Base-by-base conservation (phyloP, 2,888 invertebrate genomes). In the Folsomia manolachei region DNA sequence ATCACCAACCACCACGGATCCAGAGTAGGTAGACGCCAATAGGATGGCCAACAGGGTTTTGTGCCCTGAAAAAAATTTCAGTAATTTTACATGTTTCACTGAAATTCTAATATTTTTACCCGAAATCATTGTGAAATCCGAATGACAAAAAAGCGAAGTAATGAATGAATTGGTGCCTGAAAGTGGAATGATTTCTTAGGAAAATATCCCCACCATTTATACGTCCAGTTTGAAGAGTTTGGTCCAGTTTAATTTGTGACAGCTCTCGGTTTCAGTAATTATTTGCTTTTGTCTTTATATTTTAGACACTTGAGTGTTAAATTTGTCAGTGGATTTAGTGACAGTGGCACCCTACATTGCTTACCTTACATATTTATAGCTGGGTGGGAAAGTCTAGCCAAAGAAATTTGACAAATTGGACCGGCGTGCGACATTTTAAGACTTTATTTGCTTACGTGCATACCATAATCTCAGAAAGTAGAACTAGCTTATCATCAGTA, bases 1-100 rank as follows among this genome's bases (percentile, higher is more conserved):
- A 2, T 76, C 76, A 1, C 71, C 74, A 25, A 74, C 39, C n/a
- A 71, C 56, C n/a, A n/a, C n/a, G 1, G 76, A 69, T 4, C 27
- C 63, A 60, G 69, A 67, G 7, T 56, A 60, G 39, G 65, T 23
- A 19, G 65, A 27, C 23, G 70, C 70, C 65, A 52, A 27, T 7
- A 70, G n/a, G 27, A 63, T 25, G 63, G 63, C 63, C 14, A 63
- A 27, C 63, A 63, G 18, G 4, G 27, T 27, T 2, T 26, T 25
- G 18, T 18, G 7, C 11, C 24, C 63, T 63, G 25, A 19, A 63
- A 39, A 52, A 4, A 39, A 9, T 39, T 9, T 39, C 23, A 60
- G 60, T 21, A 11, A 60, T 60, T 21, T 60, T 39, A 14, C 39
- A 39, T 9, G 39, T 9, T 39, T 39, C 7, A 39, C 4, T n/a